Conservation (phyloP, 23 tunicate genomes). For the Ciona savignyi region DNA sequence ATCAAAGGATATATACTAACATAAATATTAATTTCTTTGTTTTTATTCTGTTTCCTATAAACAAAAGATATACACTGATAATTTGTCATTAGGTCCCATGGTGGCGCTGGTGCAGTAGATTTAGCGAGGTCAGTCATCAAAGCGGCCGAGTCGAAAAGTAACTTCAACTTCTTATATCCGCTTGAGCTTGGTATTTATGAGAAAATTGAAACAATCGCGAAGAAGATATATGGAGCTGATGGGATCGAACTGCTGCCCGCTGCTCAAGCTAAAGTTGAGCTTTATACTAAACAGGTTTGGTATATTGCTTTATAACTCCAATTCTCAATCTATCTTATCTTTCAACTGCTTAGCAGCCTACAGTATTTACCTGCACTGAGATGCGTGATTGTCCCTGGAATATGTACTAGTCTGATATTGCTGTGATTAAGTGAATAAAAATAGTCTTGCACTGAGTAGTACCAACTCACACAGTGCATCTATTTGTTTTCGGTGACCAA, state of each 20-base stretch:
- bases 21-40: not conserved
- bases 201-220: conserved; percentile 87
- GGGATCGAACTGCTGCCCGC: conserved; percentile 81
- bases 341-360: too few relatives aligned
- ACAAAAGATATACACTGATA: too few relatives aligned
- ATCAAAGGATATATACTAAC: not conserved
- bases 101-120: conserved; percentile 94
- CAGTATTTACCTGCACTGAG: too few relatives aligned
- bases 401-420: too few relatives aligned
- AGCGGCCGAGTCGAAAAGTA: conserved; percentile 51
- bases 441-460: too few relatives aligned
- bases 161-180: conserved; percentile 73
- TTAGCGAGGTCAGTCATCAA: conserved; percentile 77
- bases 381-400: too few relatives aligned
- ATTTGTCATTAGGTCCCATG: conserved; percentile 59
- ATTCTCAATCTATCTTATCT: too few relatives aligned
- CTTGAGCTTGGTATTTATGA: conserved; percentile 64
- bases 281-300: conserved; percentile 73
- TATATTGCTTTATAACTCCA: too few relatives aligned
- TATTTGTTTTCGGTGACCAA: too few relatives aligned
- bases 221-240: conserved; percentile 98
- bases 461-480: too few relatives aligned
- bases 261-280: conserved; percentile 72
- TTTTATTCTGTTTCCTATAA: not conserved
- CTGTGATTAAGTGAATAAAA: too few relatives aligned